phyloP scores from a whole-genome alignment of 2,113 vertebrate species.

The Entomyzon cyanotis region DNA sequence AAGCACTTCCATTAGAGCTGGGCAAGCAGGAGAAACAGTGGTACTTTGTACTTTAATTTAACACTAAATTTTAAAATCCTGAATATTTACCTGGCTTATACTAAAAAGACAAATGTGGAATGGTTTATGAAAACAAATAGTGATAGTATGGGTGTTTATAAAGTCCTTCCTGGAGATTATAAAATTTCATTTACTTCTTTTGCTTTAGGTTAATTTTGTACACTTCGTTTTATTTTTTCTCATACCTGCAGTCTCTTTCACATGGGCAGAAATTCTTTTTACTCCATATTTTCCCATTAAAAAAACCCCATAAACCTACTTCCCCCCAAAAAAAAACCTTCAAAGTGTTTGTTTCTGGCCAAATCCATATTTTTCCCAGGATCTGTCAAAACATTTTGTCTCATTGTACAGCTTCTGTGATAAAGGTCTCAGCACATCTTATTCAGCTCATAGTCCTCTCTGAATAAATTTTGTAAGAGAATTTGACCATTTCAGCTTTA shows the following conservation, averaged over 20 bases:
- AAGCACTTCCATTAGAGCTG: constrained; percentile 18
- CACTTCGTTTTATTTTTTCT: neutral
- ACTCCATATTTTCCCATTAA: neutral
- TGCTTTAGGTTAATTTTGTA: neutral
- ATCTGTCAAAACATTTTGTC: neutral
- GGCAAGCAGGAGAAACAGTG: neutral
- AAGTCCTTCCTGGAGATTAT: neutral
- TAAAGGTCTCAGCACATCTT: neutral
- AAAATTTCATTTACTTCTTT: neutral
- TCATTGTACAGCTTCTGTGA: neutral
- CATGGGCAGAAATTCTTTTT: neutral
- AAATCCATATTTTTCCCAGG: neutral
- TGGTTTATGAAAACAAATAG: neutral
- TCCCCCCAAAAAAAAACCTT: too few relatives aligned
- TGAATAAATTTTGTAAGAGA: neutral
- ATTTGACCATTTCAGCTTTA: neutral
- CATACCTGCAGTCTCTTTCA: neutral
- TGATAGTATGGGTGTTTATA: neutral
- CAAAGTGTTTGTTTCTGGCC: neutral
- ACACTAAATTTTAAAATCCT: neutral
- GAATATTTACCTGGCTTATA: neutral
- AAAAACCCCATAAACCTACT: rapidly evolving
- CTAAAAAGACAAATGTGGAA: neutral
- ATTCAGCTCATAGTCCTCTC: neutral
- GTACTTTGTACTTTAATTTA: neutral